Conservation (phyloP, 2,888 invertebrate genomes). For the Eristalis arbustorum region DNA sequence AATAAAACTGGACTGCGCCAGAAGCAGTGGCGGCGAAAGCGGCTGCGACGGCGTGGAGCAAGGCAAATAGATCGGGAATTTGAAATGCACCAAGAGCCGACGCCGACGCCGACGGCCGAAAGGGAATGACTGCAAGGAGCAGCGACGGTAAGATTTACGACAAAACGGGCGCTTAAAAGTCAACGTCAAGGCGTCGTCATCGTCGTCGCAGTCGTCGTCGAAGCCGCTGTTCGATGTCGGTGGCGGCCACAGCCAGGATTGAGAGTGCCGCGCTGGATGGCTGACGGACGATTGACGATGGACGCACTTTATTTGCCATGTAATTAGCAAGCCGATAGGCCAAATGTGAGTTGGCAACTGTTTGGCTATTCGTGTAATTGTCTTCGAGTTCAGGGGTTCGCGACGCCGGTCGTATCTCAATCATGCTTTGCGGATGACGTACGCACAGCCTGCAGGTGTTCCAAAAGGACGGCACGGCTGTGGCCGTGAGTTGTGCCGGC, state of each 20-base stretch:
- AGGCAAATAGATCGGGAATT: slow-evolving; percentile 40
- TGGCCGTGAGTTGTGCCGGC: slow-evolving; percentile 13
- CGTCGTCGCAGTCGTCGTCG: neutral
- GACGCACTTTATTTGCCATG: slow-evolving; percentile 65
- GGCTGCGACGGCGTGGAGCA: slow-evolving; percentile 8
- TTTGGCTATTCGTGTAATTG: slow-evolving; percentile 53
- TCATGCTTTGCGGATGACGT: slow-evolving; percentile 55
- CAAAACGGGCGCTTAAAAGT: slow-evolving; percentile 57
- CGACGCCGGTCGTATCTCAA: slow-evolving; percentile 64
- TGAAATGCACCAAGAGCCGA: neutral
- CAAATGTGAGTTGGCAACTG: slow-evolving; percentile 63
- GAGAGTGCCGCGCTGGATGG: slow-evolving; percentile 10
- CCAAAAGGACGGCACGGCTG: slow-evolving; percentile 18
- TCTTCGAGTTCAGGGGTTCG: slow-evolving; percentile 52
- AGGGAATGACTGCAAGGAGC: slow-evolving; percentile 28
- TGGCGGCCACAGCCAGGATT: slow-evolving; percentile 5
- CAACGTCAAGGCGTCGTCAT: slow-evolving; percentile 44
- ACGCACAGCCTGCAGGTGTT: slow-evolving; percentile 59
- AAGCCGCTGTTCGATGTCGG: neutral
- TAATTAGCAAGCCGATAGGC: slow-evolving; percentile 65
- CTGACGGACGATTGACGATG: no score
- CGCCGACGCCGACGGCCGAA: neutral
- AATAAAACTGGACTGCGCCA: slow-evolving; percentile 52
- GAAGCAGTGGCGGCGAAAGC: neutral
- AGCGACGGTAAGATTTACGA: slow-evolving; percentile 53